Evolutionary conservation across 2,888 invertebrate genomes (phyloP).

Genomic region (Lepidonotus clava): DNA sequence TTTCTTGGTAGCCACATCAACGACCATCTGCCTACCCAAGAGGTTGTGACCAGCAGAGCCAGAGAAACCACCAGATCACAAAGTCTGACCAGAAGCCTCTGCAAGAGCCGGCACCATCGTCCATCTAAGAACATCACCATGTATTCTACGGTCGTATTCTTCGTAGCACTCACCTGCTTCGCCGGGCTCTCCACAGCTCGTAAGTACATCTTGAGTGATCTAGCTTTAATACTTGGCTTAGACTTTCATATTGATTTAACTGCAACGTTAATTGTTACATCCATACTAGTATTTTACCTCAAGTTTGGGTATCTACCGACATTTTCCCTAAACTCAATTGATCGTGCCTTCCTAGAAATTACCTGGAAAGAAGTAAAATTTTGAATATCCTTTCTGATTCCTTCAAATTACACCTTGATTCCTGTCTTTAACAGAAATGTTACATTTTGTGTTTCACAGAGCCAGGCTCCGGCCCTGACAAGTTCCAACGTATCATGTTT

Average conservation of each 20-base stretch:
- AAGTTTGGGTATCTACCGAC: neutral
- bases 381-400: neutral
- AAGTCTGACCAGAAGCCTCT: neutral
- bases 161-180: neutral
- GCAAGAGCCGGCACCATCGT: neutral
- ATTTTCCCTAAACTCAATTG: neutral
- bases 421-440: neutral
- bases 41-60: neutral
- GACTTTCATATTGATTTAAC: neutral
- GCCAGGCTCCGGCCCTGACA: slow-evolving; percentile 38
- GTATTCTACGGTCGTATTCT: neutral
- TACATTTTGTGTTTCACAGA: neutral
- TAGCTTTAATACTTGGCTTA: neutral
- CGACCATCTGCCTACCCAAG: neutral
- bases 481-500: neutral
- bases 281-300: neutral
- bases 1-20: neutral
- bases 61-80: neutral
- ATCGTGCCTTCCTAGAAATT: neutral
- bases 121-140: neutral
- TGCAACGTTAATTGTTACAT: neutral
- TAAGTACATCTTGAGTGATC: neutral
- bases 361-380: neutral
- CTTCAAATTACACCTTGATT: neutral
- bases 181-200: neutral